These are phyloP conservation scores for Drosophila kepulauana DNA, from an alignment of 1,140 invertebrate genomes.

Conservation along the genomic window DNA sequence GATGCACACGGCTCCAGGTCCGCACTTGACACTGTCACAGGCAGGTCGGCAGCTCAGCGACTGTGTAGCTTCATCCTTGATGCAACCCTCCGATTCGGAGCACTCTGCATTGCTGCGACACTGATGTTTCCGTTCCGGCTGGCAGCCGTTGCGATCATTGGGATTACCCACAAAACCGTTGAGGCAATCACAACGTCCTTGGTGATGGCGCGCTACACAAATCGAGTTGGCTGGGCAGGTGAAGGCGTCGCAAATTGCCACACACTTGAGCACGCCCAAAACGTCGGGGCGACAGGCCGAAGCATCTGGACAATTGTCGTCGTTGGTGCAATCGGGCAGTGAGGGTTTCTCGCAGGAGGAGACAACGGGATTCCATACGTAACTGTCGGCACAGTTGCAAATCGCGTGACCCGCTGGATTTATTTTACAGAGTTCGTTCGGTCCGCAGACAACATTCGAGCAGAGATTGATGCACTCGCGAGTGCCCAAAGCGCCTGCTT, in stretches of 20 bases:
- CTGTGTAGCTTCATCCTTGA: constrained; percentile 83
- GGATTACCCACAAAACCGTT: constrained; percentile 94
- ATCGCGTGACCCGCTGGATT: constrained; percentile 88
- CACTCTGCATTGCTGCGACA: constrained; percentile 93
- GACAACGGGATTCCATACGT: constrained; percentile 92
- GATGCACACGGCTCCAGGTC: constrained; percentile 93
- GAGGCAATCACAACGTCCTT: constrained; percentile 92
- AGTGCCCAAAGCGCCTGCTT: constrained; percentile 87
- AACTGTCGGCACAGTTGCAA: constrained; percentile 91
- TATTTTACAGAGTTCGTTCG: constrained; percentile 91
- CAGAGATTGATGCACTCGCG: constrained; percentile 92
- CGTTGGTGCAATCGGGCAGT: constrained; percentile 91
- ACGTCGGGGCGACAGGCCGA: constrained; percentile 92
- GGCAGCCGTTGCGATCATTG: constrained; percentile 94
- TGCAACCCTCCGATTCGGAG: constrained; percentile 91
- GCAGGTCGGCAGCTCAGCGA: constrained; percentile 89
- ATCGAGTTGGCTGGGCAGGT: constrained; percentile 93
- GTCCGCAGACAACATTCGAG: constrained; percentile 91
- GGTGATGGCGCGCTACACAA: constrained; percentile 91
- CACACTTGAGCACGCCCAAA: constrained; percentile 94
- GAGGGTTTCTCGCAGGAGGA: constrained; percentile 94
- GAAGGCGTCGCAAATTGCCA: constrained; percentile 90
- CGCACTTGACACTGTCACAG: constrained; percentile 91
- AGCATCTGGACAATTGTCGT: constrained; percentile 89
- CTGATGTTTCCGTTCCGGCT: constrained; percentile 89